Base-by-base conservation (phyloP, 2,888 invertebrate species). In the Diplazon laetatorius region DNA sequence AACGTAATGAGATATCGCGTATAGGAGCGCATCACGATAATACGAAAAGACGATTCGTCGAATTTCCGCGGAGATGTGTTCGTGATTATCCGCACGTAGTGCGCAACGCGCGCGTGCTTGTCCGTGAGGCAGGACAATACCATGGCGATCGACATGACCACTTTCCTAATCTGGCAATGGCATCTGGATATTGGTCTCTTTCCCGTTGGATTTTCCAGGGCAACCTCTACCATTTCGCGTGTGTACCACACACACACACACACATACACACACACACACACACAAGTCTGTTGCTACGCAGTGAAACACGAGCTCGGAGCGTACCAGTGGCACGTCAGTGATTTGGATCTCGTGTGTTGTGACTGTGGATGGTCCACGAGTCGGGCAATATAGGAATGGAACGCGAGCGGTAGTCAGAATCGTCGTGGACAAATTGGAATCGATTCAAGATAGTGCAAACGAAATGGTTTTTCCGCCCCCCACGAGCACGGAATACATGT, bases 391-490 rank as follows among this genome's bases (percentile, higher is more conserved):
- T 39, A 10, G 48, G 18, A 63, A 72, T 69, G 59, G 65, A 42
- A 50, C 70, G 65, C 65, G 76, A 76, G 77, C 82, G 57, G 74
- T 78, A 75, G 78, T 79, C 74, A 50, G 48, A 57, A 82, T 39
- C 39, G 42, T 44, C 59, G 65, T 42, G 80, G 73, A 76, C 78
- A 82, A 81, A 80, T 80, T 80, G 80, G 71, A 65, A 79, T 80
- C 75, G 78, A 63, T 73, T 66, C 35, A 50, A 74, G 68, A 74
- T 74, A 74, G 59, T 60, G 30, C 39, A 12, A 55, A 72, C 63
- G 44, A 72, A 44, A 52, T 63, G 52, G 52, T 39, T 18, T n/a
- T n/a, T n/a, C n/a, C 50, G 14, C 70, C 22, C 25, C 20, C 18
- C 42, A 44, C 57, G 30, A 55, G 50, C n/a, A 30, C 3, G 10